A percentile compares a stretch with the other conserved stretches of the same genome.
Evolutionary conservation across 2,113 vertebrate genomes (phyloP).

Genomic region (Myrmophylax atrothorax): DNA sequence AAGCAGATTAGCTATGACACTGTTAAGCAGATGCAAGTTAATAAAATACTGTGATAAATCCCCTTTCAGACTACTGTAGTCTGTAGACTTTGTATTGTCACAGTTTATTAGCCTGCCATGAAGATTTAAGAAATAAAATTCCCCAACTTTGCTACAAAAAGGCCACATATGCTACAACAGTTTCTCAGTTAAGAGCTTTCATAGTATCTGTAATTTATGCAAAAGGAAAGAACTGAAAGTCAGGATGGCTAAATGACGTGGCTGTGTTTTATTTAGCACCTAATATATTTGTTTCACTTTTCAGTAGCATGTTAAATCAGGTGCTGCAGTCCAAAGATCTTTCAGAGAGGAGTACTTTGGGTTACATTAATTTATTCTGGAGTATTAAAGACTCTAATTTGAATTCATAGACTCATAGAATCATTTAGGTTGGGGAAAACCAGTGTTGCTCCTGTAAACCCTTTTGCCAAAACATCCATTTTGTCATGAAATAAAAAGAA

Average conservation of each 20-base stretch:
- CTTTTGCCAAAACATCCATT: too few species aligned
- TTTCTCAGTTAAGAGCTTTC: not conserved
- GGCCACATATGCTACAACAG: not conserved
- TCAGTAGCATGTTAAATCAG: not conserved
- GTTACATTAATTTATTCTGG: not conserved
- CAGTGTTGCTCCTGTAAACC: too few species aligned
- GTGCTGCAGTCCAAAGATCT: not conserved
- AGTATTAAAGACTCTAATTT: not conserved
- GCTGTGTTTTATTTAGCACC: not conserved
- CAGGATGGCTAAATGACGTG: not conserved
- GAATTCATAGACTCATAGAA: not conserved
- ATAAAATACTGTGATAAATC: constrained; percentile 20
- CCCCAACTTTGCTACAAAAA: not conserved
- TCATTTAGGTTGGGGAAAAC: not conserved
- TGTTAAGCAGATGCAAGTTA: not conserved
- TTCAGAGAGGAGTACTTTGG: not conserved
- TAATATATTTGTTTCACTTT: not conserved
- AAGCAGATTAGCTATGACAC: not conserved
- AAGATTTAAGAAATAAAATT: constrained; percentile 13
- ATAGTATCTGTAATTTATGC: not conserved
- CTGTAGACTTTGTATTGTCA: not conserved
- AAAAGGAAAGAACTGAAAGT: not conserved
- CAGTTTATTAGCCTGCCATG: not conserved
- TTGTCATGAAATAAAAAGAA: too few species aligned
- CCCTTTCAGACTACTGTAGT: not conserved